These are phyloP conservation scores for Gallinago jamesoni DNA, from an alignment of 2,113 vertebrate species.

Conservation along the genomic window DNA sequence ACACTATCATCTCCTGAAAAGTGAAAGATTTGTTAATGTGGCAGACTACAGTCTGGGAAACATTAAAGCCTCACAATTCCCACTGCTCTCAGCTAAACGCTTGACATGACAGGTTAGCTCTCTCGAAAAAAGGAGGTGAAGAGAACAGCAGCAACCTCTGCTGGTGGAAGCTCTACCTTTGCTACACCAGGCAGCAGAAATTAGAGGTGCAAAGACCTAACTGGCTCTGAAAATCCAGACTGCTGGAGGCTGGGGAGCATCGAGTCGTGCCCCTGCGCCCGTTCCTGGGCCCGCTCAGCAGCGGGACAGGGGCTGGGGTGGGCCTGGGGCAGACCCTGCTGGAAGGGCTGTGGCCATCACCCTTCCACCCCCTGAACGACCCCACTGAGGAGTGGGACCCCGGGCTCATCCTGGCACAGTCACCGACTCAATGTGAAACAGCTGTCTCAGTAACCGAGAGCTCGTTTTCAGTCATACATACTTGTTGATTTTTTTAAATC, in stretches of 20 bases:
- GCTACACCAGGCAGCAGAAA: background rate
- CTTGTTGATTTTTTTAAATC: background rate
- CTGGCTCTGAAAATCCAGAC: background rate
- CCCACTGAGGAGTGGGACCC: background rate
- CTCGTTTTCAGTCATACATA: fast-evolving
- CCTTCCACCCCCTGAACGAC: background rate
- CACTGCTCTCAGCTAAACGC: slow-evolving; percentile 59
- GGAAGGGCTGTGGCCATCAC: background rate
- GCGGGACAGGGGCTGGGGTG: background rate
- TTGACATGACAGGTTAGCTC: slow-evolving; percentile 66
- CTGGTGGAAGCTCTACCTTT: background rate
- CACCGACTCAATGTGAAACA: background rate
- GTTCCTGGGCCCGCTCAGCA: fast-evolving
- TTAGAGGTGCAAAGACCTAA: background rate
- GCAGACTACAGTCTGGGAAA: slow-evolving; percentile 72
- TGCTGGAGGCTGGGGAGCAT: background rate
- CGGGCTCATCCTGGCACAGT: background rate
- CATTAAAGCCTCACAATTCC: slow-evolving; percentile 71
- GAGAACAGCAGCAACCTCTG: slow-evolving; percentile 55
- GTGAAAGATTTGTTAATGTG: slow-evolving; percentile 72
- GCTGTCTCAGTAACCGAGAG: background rate
- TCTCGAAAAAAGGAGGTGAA: background rate
- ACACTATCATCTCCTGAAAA: slow-evolving; percentile 72
- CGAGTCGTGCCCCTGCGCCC: fast-evolving
- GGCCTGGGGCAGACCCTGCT: background rate